A percentile compares a stretch with the other conserved stretches of the same genome.
Conservation (phyloP, 2,113 vertebrate genomes). For the Hippoglossus stenolepis region DNA sequence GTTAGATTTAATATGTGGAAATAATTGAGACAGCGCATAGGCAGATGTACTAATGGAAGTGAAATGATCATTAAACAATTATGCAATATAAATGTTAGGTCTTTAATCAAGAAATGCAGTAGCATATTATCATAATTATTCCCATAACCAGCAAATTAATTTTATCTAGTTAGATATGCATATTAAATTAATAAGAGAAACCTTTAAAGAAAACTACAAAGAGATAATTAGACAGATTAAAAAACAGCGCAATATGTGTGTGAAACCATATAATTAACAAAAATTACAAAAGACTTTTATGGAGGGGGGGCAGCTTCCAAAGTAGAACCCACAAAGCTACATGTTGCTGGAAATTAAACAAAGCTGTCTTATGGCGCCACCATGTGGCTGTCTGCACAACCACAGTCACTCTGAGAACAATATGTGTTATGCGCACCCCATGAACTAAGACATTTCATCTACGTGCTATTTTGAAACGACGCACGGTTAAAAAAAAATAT, state of each 20-base stretch:
- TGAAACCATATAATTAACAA: too few species aligned
- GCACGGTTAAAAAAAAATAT: neutral
- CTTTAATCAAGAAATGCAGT: too few species aligned
- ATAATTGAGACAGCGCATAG: neutral
- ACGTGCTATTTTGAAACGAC: too few species aligned
- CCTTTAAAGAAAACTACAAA: too few species aligned
- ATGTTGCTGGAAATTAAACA: neutral
- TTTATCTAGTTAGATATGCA: too few species aligned
- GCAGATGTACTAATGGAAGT: neutral
- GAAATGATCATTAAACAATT: too few species aligned
- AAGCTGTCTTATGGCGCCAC: conserved; percentile 34
- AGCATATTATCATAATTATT: neutral
- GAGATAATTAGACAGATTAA: neutral
- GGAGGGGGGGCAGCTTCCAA: neutral
- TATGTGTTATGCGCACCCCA: neutral
- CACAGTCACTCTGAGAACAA: neutral
- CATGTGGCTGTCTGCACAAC: conserved; percentile 38
- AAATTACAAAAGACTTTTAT: neutral
- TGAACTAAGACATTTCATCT: neutral
- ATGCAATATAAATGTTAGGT: neutral
- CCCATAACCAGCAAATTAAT: neutral
- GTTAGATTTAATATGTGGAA: neutral
- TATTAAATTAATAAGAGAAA: neutral
- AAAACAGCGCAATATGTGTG: too few species aligned
- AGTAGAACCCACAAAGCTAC: neutral